A percentile compares a stretch with the other conserved stretches of the same genome.
These are phyloP conservation scores for Phaenicophaeus curvirostris DNA, from an alignment of 2,797 vertebrate genomes.

Conservation along the genomic window DNA sequence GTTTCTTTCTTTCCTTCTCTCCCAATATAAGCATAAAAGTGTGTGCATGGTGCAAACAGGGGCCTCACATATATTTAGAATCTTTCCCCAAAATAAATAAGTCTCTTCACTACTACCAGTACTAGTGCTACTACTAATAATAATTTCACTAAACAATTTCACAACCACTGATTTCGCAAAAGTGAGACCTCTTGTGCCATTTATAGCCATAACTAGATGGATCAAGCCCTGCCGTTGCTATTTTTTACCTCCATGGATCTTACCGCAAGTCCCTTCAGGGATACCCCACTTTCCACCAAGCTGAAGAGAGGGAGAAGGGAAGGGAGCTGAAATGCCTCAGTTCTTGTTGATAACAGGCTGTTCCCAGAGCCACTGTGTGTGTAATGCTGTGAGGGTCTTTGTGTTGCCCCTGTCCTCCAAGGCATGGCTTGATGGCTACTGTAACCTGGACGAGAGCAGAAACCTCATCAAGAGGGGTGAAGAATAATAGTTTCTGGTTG, in stretches of 20 bases:
- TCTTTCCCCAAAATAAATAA: background rate
- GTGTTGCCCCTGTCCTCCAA: background rate
- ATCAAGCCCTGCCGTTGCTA: background rate
- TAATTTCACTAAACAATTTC: background rate
- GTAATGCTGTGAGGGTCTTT: background rate
- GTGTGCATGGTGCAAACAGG: background rate
- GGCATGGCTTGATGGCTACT: background rate
- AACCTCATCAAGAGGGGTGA: background rate
- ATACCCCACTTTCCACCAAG: background rate
- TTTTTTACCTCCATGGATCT: background rate
- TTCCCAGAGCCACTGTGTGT: background rate
- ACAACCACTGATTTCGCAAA: background rate
- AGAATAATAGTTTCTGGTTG: background rate
- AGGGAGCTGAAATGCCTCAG: background rate
- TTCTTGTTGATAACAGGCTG: background rate
- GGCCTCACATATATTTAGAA: background rate
- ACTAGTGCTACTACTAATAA: no score
- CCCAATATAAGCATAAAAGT: background rate
- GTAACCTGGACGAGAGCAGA: background rate
- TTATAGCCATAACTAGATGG: background rate
- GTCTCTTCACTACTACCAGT: background rate
- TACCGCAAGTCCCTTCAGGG: background rate
- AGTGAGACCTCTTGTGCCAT: background rate
- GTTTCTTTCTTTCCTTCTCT: background rate
- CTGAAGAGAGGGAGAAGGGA: background rate